Conservation (phyloP, 2,888 invertebrate species). For the Busseola fusca region DNA sequence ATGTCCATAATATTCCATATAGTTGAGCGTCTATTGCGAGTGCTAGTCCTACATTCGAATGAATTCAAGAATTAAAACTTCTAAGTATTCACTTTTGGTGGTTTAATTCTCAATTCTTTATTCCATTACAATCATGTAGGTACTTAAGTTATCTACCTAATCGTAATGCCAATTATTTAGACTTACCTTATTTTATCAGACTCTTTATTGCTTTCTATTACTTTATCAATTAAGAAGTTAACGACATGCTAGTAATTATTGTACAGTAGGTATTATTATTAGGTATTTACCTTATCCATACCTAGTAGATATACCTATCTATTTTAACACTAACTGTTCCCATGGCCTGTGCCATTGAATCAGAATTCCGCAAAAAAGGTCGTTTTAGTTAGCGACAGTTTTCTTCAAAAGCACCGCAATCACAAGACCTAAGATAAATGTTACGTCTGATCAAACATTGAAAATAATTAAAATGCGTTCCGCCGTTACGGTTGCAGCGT, state of each 20-base stretch:
- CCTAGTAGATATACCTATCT: neutral
- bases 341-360: neutral
- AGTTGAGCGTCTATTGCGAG: neutral
- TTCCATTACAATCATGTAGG: no score
- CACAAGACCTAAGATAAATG: neutral
- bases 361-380: neutral
- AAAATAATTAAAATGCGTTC: neutral
- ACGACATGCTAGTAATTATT: neutral
- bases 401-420: neutral
- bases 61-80: neutral
- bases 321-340: neutral
- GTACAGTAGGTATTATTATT: no score
- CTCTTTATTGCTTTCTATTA: conserved; percentile 1
- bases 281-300: no score
- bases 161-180: no score
- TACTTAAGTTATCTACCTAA: no score
- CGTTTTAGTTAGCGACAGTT: neutral
- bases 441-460: conserved; percentile 2
- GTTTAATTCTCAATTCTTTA: no score
- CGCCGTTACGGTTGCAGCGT: neutral
- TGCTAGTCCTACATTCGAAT: neutral
- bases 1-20: neutral
- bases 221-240: conserved; percentile 7
- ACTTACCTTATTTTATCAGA: neutral
- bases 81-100: neutral